Evolutionary conservation across 1,140 invertebrate species (phyloP).

Genomic region (Ectropis grisescens): DNA sequence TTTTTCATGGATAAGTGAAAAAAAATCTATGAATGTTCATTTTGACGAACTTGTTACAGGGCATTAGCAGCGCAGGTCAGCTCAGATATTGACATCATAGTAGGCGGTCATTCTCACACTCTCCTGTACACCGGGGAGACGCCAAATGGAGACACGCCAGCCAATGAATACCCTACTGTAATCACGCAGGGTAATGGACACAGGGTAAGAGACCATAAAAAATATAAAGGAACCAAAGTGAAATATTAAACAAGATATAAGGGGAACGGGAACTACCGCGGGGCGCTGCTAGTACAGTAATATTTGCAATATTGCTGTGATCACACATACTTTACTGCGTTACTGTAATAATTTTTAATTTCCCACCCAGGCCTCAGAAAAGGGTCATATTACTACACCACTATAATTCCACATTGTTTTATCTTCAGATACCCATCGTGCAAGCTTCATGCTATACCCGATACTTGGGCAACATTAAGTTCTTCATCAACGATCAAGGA

Average conservation of each 20-base stretch:
- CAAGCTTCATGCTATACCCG: constrained; percentile 78
- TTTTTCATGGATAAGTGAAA: too few species aligned
- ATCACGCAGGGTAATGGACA: constrained; percentile 71
- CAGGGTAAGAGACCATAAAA: constrained; percentile 28
- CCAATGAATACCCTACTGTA: constrained; percentile 77
- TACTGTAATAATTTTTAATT: too few species aligned
- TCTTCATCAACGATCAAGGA: constrained; percentile 80
- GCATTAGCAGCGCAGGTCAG: constrained; percentile 76
- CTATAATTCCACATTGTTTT: too few species aligned
- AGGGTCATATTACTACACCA: too few species aligned
- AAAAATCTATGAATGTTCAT: too few species aligned
- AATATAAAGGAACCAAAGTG: constrained; percentile 1
- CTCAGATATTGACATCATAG: constrained; percentile 81
- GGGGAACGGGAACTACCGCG: too few species aligned
- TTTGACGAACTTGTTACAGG: too few species aligned
- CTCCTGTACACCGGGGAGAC: constrained; percentile 75
- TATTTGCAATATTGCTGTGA: too few species aligned
- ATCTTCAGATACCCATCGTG: constrained; percentile 74
- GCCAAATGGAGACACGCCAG: constrained; percentile 71
- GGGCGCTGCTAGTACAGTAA: too few species aligned
- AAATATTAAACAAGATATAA: too few species aligned
- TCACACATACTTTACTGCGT: too few species aligned
- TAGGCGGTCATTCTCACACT: constrained; percentile 91
- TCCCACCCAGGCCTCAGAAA: too few species aligned
- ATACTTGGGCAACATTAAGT: constrained; percentile 81